Conservation (phyloP, 2,888 invertebrate genomes). For the Exephanes ischioxanthus region DNA sequence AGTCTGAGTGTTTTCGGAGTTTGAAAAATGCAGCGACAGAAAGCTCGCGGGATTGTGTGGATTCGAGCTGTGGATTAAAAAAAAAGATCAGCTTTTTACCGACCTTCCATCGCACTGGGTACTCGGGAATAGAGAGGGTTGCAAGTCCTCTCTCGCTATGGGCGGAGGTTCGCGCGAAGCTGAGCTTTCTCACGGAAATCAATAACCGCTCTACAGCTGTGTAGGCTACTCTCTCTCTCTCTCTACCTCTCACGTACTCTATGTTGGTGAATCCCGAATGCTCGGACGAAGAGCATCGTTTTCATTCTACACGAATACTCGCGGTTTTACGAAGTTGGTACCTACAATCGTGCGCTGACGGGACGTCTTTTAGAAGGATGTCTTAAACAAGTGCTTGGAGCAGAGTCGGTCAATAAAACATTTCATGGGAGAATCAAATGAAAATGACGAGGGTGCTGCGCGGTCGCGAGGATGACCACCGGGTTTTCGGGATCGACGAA, state of each 20-base stretch:
- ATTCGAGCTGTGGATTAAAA: slow-evolving; percentile 44
- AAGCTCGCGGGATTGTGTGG: slow-evolving; percentile 6
- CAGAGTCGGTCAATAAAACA: slow-evolving; percentile 46
- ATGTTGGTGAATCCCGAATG: slow-evolving; percentile 17
- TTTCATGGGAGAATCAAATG: slow-evolving; percentile 38
- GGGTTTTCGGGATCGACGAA: slow-evolving; percentile 35
- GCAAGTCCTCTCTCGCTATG: slow-evolving; percentile 63
- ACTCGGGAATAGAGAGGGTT: slow-evolving; percentile 59
- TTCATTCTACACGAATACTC: not conserved
- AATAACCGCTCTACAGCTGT: slow-evolving; percentile 79
- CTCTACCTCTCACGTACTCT: slow-evolving; percentile 32
- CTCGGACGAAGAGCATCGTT: slow-evolving; percentile 21
- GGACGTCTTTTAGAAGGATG: slow-evolving; percentile 17
- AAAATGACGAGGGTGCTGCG: slow-evolving; percentile 21
- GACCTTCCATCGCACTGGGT: slow-evolving; percentile 49
- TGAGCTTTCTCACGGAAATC: slow-evolving; percentile 80
- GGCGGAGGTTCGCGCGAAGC: slow-evolving; percentile 76
- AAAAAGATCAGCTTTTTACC: slow-evolving; percentile 60
- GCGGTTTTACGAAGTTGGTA: slow-evolving; percentile 20
- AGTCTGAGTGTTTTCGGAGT: slow-evolving; percentile 57
- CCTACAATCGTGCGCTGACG: slow-evolving; percentile 11
- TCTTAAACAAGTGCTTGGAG: slow-evolving; percentile 15
- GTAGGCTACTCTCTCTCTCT: slow-evolving; percentile 54
- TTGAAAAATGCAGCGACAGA: slow-evolving; percentile 39
- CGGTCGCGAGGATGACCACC: not conserved